These are phyloP conservation scores for Muscina levida DNA, from an alignment of 2,888 invertebrate genomes.

Conservation along the genomic window DNA sequence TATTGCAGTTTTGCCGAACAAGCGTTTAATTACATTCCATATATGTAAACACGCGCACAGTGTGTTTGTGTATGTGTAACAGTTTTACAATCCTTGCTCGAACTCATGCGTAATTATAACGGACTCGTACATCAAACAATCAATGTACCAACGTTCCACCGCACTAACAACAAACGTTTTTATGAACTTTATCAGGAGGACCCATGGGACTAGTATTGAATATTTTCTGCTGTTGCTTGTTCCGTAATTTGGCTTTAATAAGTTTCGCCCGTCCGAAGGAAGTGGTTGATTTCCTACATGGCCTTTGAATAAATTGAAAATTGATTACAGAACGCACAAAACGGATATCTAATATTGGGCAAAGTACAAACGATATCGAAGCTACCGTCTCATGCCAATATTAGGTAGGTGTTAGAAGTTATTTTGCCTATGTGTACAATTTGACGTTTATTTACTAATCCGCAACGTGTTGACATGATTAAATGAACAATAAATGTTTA, in stretches of 20 bases:
- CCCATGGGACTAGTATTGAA: constrained; percentile 49
- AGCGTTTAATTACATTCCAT: too few species aligned
- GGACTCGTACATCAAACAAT: constrained; percentile 39
- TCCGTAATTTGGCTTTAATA: constrained; percentile 37
- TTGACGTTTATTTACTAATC: neutral
- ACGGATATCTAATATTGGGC: constrained; percentile 4
- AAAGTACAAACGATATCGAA: neutral
- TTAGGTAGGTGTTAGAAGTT: too few species aligned
- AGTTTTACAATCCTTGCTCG: too few species aligned
- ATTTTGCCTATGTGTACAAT: too few species aligned
- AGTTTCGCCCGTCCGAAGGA: constrained; percentile 13
- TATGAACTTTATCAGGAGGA: constrained; percentile 40
- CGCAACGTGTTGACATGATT: constrained; percentile 38
- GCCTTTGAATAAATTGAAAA: constrained; percentile 48
- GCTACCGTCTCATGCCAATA: too few species aligned
- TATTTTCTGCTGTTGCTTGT: constrained; percentile 44
- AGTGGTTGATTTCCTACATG: constrained; percentile 3
- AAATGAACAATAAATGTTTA: constrained; percentile 13
- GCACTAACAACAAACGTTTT: constrained; percentile 30
- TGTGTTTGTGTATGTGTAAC: constrained; percentile 19
- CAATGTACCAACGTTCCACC: neutral
- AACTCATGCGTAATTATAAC: constrained; percentile 54
- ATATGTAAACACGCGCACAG: too few species aligned
- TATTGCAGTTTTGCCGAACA: too few species aligned
- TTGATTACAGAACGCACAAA: constrained; percentile 25